Evolutionary conservation across 2,888 invertebrate species (phyloP).

Genomic region (Cataglyphis cursor): DNA sequence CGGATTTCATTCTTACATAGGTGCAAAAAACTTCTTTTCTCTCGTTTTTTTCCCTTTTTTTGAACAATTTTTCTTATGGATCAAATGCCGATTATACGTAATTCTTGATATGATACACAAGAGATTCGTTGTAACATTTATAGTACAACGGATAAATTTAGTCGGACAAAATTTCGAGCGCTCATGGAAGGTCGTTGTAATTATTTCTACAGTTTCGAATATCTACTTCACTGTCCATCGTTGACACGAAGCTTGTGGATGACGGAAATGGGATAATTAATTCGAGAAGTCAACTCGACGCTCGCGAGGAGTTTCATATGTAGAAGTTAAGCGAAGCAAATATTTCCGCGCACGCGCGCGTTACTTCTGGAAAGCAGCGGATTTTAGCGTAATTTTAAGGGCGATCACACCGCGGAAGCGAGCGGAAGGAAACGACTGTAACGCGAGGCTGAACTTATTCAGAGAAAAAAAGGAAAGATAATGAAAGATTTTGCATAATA

Average conservation of each 20-base stretch:
- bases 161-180: not conserved
- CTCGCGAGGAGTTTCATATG: constrained; percentile 7
- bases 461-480: constrained; percentile 72
- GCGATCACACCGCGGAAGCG: constrained; percentile 52
- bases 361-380: constrained; percentile 62
- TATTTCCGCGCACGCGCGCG: constrained; percentile 55
- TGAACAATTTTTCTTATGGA: not conserved
- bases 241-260: constrained; percentile 22
- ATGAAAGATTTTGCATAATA: constrained; percentile 78
- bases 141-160: not conserved
- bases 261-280: constrained; percentile 49
- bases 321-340: constrained; percentile 49
- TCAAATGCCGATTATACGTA: not conserved
- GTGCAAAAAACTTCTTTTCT: not conserved
- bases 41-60: not conserved
- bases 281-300: constrained; percentile 26
- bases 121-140: not conserved
- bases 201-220: constrained; percentile 43
- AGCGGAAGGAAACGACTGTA: constrained; percentile 53
- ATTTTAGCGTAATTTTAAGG: constrained; percentile 71
- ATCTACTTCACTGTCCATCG: not conserved
- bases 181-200: constrained; percentile 17
- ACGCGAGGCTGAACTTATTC: constrained; percentile 62
- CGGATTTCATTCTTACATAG: not conserved
- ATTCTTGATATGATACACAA: not conserved